Conservation (phyloP, 2,888 invertebrate species). For the Osmoderma eremita region DNA sequence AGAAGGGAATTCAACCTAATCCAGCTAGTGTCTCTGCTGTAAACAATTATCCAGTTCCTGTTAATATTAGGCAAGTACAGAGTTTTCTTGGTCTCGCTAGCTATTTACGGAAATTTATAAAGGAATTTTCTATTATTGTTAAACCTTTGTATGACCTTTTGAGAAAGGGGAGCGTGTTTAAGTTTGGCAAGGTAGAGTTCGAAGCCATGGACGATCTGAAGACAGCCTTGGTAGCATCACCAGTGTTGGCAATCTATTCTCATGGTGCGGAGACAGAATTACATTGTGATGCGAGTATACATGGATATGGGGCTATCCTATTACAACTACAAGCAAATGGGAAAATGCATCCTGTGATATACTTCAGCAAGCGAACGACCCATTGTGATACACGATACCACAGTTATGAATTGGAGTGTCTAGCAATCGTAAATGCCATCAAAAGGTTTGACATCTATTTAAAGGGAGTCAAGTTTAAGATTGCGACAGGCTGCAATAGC, state of each 20-base stretch:
- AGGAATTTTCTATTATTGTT: slow-evolving; percentile 47
- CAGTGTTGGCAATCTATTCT: slow-evolving; percentile 54
- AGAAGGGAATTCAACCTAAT: slow-evolving; percentile 46
- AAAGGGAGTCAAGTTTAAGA: slow-evolving; percentile 50
- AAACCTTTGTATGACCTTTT: slow-evolving; percentile 53
- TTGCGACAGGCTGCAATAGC: slow-evolving; percentile 46
- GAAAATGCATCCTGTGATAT: slow-evolving; percentile 18
- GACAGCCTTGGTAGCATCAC: slow-evolving; percentile 44
- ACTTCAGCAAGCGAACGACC: slow-evolving; percentile 30
- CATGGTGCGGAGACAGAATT: slow-evolving; percentile 55
- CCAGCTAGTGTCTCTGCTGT: slow-evolving; percentile 47
- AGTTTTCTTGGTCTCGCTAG: slow-evolving; percentile 52
- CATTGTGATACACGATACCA: slow-evolving; percentile 7
- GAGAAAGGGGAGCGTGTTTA: slow-evolving; percentile 48
- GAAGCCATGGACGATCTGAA: slow-evolving; percentile 48
- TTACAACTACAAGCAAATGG: slow-evolving; percentile 51
- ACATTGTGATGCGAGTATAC: slow-evolving; percentile 56
- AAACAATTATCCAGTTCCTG: slow-evolving; percentile 48
- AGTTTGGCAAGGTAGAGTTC: slow-evolving; percentile 48
- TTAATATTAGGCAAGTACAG: slow-evolving; percentile 45
- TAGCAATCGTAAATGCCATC: slow-evolving; percentile 50
- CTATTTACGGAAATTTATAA: slow-evolving; percentile 53
- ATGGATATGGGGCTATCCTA: slow-evolving; percentile 55
- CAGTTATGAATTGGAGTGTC: slow-evolving; percentile 27
- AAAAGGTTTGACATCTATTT: slow-evolving; percentile 52